Conservation (phyloP, 2,113 vertebrate species). For the Axis porcinus region DNA sequence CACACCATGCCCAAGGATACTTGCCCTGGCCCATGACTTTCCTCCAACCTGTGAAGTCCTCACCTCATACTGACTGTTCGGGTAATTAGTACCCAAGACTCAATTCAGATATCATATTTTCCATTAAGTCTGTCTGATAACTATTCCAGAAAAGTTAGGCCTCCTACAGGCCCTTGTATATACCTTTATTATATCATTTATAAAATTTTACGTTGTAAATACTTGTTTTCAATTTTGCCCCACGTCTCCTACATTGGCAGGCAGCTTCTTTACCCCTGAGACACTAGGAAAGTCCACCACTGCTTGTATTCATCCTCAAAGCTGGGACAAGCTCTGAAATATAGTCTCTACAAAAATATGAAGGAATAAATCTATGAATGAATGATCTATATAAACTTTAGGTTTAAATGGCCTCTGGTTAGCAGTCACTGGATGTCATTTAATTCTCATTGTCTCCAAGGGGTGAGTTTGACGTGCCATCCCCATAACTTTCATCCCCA, state of each 20-base stretch:
- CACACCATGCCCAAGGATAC: too few species aligned
- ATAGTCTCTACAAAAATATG: background rate
- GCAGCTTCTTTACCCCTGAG: background rate
- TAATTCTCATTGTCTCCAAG: background rate
- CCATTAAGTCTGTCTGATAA: background rate
- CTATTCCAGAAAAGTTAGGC: background rate
- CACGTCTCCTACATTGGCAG: background rate
- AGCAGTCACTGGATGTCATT: background rate
- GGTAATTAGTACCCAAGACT: background rate
- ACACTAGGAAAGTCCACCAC: background rate
- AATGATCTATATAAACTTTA: background rate
- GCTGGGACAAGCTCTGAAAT: background rate
- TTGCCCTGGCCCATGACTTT: rapidly evolving
- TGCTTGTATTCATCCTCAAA: background rate
- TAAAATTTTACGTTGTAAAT: background rate
- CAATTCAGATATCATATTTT: background rate
- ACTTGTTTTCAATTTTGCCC: background rate
- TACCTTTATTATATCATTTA: background rate
- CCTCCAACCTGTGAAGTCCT: background rate
- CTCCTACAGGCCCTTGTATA: background rate
- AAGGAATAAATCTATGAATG: background rate
- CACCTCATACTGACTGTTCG: rapidly evolving
- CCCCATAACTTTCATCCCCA: background rate
- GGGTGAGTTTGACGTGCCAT: background rate
- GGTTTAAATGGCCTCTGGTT: background rate